phyloP scores from a whole-genome alignment of 2,113 vertebrate genomes.

The Chamaea fasciata region DNA sequence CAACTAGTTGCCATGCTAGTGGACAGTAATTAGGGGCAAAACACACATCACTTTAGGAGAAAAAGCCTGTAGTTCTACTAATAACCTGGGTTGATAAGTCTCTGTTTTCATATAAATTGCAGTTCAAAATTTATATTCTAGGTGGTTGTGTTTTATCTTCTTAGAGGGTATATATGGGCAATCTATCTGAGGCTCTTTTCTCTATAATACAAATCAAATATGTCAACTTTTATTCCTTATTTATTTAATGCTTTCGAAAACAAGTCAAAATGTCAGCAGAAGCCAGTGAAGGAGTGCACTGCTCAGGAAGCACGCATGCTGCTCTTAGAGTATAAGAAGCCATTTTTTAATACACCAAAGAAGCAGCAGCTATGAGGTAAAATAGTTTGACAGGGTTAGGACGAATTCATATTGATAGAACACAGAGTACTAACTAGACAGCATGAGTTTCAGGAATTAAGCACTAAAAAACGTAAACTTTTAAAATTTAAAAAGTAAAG shows the following conservation, averaged over 20 bases:
- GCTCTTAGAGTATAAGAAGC: neutral
- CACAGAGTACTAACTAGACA: conserved; percentile 46
- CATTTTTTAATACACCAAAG: conserved; percentile 56
- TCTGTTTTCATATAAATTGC: neutral
- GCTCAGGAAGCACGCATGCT: conserved; percentile 20
- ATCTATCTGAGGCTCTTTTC: neutral
- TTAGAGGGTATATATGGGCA: neutral
- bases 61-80: neutral
- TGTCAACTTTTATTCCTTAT: neutral
- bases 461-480: neutral
- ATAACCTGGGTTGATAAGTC: neutral
- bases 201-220: neutral
- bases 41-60: neutral
- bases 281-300: conserved; percentile 31
- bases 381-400: conserved; percentile 31
- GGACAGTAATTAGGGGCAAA: neutral
- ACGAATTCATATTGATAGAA: conserved; percentile 15
- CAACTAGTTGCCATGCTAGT: neutral
- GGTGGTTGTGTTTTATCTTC: neutral
- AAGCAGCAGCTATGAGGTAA: conserved; percentile 44
- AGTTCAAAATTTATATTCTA: neutral
- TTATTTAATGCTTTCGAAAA: conserved; percentile 54
- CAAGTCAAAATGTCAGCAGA: conserved; percentile 58
- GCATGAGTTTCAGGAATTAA: conserved; percentile 46
- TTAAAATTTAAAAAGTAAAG: neutral